phyloP scores from a whole-genome alignment of 2,888 invertebrate species.

The Ernsta delagoae region DNA sequence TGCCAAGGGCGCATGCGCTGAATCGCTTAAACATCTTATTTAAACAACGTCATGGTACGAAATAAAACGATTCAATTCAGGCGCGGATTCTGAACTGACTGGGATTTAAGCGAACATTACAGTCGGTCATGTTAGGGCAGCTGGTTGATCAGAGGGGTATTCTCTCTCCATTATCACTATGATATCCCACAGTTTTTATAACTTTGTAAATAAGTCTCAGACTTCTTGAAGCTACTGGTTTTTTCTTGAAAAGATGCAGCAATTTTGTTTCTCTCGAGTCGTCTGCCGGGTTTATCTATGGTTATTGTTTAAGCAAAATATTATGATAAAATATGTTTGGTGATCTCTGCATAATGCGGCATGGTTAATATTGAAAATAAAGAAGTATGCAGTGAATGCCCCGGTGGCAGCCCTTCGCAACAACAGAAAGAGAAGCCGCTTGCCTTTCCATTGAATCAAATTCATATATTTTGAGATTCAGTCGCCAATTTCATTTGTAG shows the following conservation, averaged over 20 bases:
- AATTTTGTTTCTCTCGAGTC: constrained; percentile 15
- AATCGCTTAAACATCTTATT: too few species aligned
- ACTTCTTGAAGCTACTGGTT: too few species aligned
- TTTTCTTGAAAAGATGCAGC: not conserved
- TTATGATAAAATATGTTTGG: constrained; percentile 70
- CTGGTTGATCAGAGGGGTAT: too few species aligned
- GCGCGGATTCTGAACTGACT: too few species aligned
- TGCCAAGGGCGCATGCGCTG: too few species aligned
- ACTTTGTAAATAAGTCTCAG: too few species aligned
- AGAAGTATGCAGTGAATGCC: constrained; percentile 60
- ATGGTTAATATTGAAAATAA: constrained; percentile 77
- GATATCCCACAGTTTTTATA: too few species aligned
- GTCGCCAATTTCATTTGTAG: constrained; percentile 83
- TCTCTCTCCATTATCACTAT: too few species aligned
- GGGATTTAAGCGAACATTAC: too few species aligned
- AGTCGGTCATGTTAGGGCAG: too few species aligned
- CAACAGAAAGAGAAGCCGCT: constrained; percentile 82
- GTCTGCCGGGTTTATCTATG: constrained; percentile 23
- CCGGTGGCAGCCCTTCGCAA: constrained; percentile 82
- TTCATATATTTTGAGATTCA: constrained; percentile 86
- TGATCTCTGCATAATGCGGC: constrained; percentile 62
- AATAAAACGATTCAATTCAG: too few species aligned
- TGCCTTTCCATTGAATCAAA: constrained; percentile 85
- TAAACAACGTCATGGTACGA: too few species aligned
- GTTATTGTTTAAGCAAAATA: constrained; percentile 55